Percentiles rank a stretch among this genome's conserved stretches.
Conservation (phyloP, 2,797 vertebrate species). For the Coendou prehensilis region DNA sequence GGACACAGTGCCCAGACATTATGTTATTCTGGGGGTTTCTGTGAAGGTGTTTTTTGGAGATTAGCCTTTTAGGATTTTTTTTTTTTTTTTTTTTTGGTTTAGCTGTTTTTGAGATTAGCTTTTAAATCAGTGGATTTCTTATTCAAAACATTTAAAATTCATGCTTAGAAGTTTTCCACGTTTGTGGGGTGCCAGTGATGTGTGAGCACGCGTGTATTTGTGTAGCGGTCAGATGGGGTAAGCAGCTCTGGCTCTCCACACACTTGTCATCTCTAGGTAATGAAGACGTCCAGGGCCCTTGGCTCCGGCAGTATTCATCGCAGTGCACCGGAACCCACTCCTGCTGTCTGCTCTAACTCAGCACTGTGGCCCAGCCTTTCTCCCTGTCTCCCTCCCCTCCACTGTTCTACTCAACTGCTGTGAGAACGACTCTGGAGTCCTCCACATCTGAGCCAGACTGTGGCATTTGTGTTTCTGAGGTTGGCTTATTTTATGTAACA, state of each 20-base stretch:
- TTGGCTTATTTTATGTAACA: neutral
- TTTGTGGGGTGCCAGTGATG: neutral
- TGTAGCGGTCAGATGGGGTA: neutral
- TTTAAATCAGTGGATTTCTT: neutral
- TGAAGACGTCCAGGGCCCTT: neutral
- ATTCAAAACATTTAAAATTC: neutral
- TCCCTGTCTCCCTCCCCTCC: neutral
- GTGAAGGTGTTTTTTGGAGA: neutral
- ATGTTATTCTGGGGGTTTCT: neutral
- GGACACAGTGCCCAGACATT: neutral
- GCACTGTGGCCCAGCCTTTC: neutral
- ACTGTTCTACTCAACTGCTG: neutral
- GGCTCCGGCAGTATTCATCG: neutral
- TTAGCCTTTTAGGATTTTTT: neutral
- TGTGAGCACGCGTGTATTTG: neutral
- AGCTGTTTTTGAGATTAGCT: neutral
- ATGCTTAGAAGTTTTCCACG: neutral
- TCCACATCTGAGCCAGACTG: neutral
- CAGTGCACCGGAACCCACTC: neutral
- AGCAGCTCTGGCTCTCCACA: neutral
- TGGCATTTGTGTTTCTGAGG: neutral
- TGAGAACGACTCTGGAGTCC: too few species aligned
- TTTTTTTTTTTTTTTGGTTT: neutral
- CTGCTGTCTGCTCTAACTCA: too few species aligned
- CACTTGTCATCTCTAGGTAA: neutral